Percentiles rank a stretch among this genome's conserved stretches.
These are phyloP conservation scores for Eurytoma californica DNA, from an alignment of 2,888 invertebrate genomes.

Conservation along the genomic window DNA sequence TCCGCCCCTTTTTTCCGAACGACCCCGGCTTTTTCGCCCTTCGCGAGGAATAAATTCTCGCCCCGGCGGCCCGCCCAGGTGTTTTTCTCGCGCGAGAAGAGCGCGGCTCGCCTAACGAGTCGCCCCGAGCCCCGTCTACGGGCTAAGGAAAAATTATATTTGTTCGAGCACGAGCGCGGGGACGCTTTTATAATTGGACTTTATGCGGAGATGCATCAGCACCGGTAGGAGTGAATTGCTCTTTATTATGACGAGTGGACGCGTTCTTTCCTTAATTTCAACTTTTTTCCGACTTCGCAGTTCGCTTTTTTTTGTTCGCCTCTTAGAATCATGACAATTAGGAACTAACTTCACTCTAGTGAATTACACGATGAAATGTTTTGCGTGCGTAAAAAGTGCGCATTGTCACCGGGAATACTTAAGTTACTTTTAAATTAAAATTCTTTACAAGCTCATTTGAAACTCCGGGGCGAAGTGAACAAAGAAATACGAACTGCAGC, in stretches of 20 bases:
- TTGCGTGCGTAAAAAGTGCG: too few species aligned
- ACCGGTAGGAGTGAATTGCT: not conserved
- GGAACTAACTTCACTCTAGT: too few species aligned
- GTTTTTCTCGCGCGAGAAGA: not conserved
- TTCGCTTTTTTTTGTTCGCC: too few species aligned
- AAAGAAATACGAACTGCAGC: too few species aligned
- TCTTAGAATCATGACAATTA: too few species aligned
- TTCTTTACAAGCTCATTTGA: too few species aligned
- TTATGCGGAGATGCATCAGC: not conserved
- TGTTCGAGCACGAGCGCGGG: not conserved
- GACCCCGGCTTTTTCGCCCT: not conserved
- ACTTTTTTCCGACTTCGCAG: too few species aligned
- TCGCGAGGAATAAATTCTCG: conserved; percentile 7
- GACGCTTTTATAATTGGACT: conserved; percentile 11
- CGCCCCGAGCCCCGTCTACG: not conserved
- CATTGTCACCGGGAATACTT: too few species aligned
- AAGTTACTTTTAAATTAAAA: too few species aligned
- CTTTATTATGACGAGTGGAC: conserved; percentile 6
- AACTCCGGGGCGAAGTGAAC: too few species aligned
- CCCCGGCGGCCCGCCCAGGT: not conserved
- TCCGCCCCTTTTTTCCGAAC: conserved; percentile 5
- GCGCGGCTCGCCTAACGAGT: not conserved
- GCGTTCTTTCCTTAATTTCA: not conserved
- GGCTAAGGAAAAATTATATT: conserved; percentile 6
- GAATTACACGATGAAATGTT: too few species aligned